phyloP scores from a whole-genome alignment of 2,888 invertebrate species.

The Mellilla xanthometata region DNA sequence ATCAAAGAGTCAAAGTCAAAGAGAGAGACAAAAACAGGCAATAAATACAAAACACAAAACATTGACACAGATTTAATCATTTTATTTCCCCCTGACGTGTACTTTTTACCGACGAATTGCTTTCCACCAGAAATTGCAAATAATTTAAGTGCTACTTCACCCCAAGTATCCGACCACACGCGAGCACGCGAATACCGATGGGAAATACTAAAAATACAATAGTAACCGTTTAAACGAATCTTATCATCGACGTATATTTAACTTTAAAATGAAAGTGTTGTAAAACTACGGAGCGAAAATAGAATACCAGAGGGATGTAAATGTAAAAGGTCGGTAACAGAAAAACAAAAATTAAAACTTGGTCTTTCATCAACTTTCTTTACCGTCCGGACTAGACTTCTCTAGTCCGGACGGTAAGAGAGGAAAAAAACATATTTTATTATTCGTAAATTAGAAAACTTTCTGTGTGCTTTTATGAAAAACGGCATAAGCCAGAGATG shows the following conservation, averaged over 20 bases:
- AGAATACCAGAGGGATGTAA: slow-evolving; percentile 55
- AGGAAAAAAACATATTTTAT: slow-evolving; percentile 70
- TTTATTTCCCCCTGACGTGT: slow-evolving; percentile 63
- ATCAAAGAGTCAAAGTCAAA: too few species aligned
- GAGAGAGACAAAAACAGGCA: too few species aligned
- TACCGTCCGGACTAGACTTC: slow-evolving; percentile 52
- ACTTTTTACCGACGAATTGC: slow-evolving; percentile 60
- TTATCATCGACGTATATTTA: too few species aligned
- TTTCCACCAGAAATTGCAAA: slow-evolving; percentile 77
- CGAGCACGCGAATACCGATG: slow-evolving; percentile 67
- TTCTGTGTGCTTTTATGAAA: slow-evolving; percentile 53
- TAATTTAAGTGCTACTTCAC: slow-evolving; percentile 77
- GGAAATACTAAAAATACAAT: slow-evolving; percentile 3
- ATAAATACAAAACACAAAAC: slow-evolving; percentile 33
- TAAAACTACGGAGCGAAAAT: slow-evolving; percentile 32
- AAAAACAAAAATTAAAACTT: slow-evolving; percentile 71
- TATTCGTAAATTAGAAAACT: slow-evolving; percentile 76
- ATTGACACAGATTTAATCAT: slow-evolving; percentile 66
- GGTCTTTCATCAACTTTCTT: slow-evolving; percentile 67
- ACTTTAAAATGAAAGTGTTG: slow-evolving; percentile 1
- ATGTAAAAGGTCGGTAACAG: slow-evolving; percentile 60
- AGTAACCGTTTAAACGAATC: too few species aligned
- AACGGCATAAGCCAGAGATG: slow-evolving; percentile 39
- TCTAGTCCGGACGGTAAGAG: too few species aligned
- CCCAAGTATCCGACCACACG: slow-evolving; percentile 68